Percentiles rank a stretch among this genome's conserved stretches.
phyloP scores from a whole-genome alignment of 2,888 invertebrate genomes.

The Cheilosia soror region DNA sequence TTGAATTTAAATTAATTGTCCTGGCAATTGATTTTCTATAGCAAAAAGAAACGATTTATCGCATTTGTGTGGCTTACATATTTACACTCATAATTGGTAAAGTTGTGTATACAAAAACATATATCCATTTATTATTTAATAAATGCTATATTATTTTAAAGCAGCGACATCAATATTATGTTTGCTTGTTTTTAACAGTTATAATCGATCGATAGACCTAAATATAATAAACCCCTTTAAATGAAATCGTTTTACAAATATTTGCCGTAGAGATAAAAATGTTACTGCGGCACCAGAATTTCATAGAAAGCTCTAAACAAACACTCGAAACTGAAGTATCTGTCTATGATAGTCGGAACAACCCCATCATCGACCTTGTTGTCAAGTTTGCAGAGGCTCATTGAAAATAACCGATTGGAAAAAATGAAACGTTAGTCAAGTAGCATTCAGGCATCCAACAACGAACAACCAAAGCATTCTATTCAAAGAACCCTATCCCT shows the following conservation, averaged over 20 bases:
- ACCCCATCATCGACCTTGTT: background rate
- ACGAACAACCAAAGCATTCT: slow-evolving; percentile 25
- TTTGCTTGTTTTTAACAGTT: background rate
- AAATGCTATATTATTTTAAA: background rate
- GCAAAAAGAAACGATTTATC: too few relatives aligned
- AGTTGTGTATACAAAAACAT: too few relatives aligned
- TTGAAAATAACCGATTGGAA: slow-evolving; percentile 8
- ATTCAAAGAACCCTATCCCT: slow-evolving; percentile 64
- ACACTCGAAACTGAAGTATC: slow-evolving; percentile 51
- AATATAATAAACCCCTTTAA: slow-evolving; percentile 31
- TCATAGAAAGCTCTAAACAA: slow-evolving; percentile 44
- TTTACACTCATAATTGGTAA: too few relatives aligned
- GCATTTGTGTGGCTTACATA: too few relatives aligned
- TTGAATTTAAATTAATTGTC: background rate
- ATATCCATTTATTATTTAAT: background rate
- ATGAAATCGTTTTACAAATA: slow-evolving; percentile 15
- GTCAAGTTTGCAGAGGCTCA: background rate
- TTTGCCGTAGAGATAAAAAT: background rate
- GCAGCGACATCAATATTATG: background rate
- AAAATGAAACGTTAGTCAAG: slow-evolving; percentile 37
- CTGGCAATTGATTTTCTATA: too few relatives aligned
- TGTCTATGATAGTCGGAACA: slow-evolving; percentile 40
- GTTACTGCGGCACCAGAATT: background rate
- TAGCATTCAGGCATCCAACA: slow-evolving; percentile 60
- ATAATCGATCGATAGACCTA: background rate